Evolutionary conservation across 1,140 invertebrate species (phyloP), one percentile per base, ranked within the genome.

Genomic region (Hormaphis cornu): DNA sequence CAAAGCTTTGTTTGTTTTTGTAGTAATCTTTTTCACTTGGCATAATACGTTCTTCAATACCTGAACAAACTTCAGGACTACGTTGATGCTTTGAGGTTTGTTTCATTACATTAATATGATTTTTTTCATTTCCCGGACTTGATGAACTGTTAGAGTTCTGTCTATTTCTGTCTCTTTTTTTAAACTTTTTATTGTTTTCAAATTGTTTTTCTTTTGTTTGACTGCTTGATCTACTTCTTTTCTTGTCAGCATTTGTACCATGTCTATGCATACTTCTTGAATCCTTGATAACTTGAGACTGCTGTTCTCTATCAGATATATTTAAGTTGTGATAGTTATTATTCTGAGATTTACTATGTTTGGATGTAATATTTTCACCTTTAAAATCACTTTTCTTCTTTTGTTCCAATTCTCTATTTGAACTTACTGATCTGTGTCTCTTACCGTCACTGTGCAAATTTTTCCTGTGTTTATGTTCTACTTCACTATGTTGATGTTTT

Each of bases 61-160:
- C 26, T 10, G 44, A 66, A 28, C 35, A 18, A 35, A 22, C 1
- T 16, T 50, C 44, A n/a, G 44, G 5, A 50, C 28, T 35, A 66
- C 16, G 12, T 22, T 22, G 40, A 20, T 14, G 42, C 14, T 66
- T 66, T 14, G 44, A 33, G 3, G 10, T 50, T 16, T 46, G n/a
- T 9, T 61, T 61, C 4, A 26, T 7, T 40, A 10, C 3, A 28
- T n/a, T 63, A 30, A 16, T 50, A 9, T 33, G 33, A 1, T 28
- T 61, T 61, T 16, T 66, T 9, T 48, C 42, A 50, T 50, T 18
- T 16, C 50, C 42, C 35, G 61, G 50, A 33, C 61, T 66, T 1
- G 44, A 50, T 4, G 20, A 50, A 9, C 18, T 35, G 22, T 14
- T 35, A 3, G 61, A 33, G 0, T 66, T 33, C 3, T 5, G 18